Base-by-base conservation (phyloP, 30 jellyfish, hydroid and myxozoan species). In the Chrysaora quinquecirrha region DNA sequence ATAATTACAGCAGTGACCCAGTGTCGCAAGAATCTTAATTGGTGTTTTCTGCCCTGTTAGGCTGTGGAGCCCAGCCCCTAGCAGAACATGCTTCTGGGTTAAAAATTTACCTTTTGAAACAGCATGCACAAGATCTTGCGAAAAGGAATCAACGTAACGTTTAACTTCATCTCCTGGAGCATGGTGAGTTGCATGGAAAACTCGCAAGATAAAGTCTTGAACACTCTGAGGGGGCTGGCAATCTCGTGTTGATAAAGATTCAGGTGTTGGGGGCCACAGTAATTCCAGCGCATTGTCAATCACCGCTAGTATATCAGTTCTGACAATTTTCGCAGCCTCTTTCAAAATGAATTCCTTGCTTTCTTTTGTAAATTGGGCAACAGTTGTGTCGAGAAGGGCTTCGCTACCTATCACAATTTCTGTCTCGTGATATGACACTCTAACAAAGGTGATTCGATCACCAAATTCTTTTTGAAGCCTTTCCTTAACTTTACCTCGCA, bases 201-300 rank as follows among this genome's bases (percentile, higher is more conserved):
- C 21, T 12, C 12, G 18, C 27, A 3, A 4, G 22, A 66, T 10
- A 66, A 66, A 66, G n/a, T 30, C 61, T 18, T 66, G 20, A 10
- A 66, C 61, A 20, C 61, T 66, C 21, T 20, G 65, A 21, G 86
- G 19, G 46, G 80, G 19, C 77, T 74, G 22, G 23, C 86, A 25
- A 38, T 31, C 76, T 50, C n/a, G 29, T n/a, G n/a, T n/a, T n/a
- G 77, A 48, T 38, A 74, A 47, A 3, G 78, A 12, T 22, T 74
- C 80, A 31, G 86, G 50, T 21, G 86, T 74, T 74, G 86, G 86
- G 0, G 80, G 86, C 86, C 77, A 74, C 6, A 81, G 86, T 48
- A 74, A 74, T 4, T 74, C 50, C 27, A 81, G 76, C 9, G 80
- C 76, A 7, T 74, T 20, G 72, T 29, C 29, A 16, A 74, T 74